Base-by-base conservation (phyloP, 1,140 invertebrate genomes). In the Myzus persicae region DNA sequence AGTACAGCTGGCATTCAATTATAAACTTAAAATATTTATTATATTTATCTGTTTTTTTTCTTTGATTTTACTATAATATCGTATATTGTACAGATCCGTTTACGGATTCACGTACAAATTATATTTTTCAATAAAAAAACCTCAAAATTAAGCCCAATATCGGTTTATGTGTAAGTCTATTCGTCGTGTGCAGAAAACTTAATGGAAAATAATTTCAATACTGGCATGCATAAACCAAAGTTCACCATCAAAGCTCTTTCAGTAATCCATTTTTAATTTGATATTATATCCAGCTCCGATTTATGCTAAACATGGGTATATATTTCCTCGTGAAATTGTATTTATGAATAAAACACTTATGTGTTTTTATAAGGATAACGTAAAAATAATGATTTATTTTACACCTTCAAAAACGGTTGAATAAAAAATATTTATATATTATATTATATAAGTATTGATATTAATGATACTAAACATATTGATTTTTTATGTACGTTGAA, bases 201-300 rank as follows among this genome's bases (percentile, higher is more conserved):
- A 42, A 44, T 85, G 84, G 11, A 31, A 44, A 85, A 85, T 85
- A 40, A 85, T 44, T 85, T 85, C 42, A 85, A 42, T 85, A 44
- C 38, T 31, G 38, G 26, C 9, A 40, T 18, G 26, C 22, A 85
- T 44, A 88, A 36, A 88, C 8, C 85, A 46, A 88, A 46, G 85
- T 88, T 88, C 14, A 44, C 42, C 85, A 88, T 31, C 31, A 88
- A 46, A 88, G 42, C 42, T 88, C n/a, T 88, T 88, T 88, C 14
- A n/a, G 85, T 88, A 88, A 88, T 88, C 42, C 85, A 31, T 88
- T 88, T 88, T 88, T 44, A 48, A 88, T 88, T 46, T 88, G 22
- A 46, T 38, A 84, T 84, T 84, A 42, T 82, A 88, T 88, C 85
- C 85, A 22, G 9, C 24, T 85, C 84, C 40, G 38, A 40, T 44